Conservation (phyloP, 2,888 invertebrate species). For the Mystacides longicornis region DNA sequence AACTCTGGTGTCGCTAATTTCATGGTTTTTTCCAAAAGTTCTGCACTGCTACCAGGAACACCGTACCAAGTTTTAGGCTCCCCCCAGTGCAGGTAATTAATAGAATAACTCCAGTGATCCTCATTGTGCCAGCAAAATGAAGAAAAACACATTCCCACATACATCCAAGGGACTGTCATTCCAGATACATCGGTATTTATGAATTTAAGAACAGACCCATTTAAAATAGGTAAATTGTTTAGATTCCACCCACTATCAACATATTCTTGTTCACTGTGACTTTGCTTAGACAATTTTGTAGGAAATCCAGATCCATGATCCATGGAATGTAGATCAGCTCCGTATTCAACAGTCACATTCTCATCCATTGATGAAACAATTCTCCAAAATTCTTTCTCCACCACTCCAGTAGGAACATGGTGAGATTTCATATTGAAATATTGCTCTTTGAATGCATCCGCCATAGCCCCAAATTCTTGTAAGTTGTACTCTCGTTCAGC, state of each 20-base stretch:
- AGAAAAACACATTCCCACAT: constrained; percentile 79
- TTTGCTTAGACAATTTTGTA: constrained; percentile 54
- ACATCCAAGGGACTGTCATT: constrained; percentile 71
- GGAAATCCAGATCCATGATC: constrained; percentile 73
- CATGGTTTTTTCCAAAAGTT: constrained; percentile 63
- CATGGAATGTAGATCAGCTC: constrained; percentile 70
- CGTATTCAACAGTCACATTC: constrained; percentile 70
- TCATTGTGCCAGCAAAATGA: constrained; percentile 82
- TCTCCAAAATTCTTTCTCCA: constrained; percentile 73
- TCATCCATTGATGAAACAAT: constrained; percentile 65
- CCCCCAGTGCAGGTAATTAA: constrained; percentile 77
- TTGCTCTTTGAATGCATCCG: constrained; percentile 68
- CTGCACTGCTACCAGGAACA: constrained; percentile 62
- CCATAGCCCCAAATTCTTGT: constrained; percentile 70
- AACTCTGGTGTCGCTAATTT: constrained; percentile 64
- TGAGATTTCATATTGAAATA: constrained; percentile 67
- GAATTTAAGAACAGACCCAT: constrained; percentile 63
- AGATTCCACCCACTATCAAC: constrained; percentile 67
- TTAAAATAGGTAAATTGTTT: constrained; percentile 66
- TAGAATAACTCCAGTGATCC: constrained; percentile 79
- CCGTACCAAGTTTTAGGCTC: constrained; percentile 81
- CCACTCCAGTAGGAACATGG: constrained; percentile 51
- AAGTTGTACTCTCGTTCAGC: constrained; percentile 63
- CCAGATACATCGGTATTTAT: constrained; percentile 73
- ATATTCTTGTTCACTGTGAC: constrained; percentile 56